Percentiles rank a stretch among this genome's conserved stretches.
These are phyloP conservation scores for Propithecus coquereli DNA, from an alignment of 2,113 vertebrate species.

Conservation along the genomic window DNA sequence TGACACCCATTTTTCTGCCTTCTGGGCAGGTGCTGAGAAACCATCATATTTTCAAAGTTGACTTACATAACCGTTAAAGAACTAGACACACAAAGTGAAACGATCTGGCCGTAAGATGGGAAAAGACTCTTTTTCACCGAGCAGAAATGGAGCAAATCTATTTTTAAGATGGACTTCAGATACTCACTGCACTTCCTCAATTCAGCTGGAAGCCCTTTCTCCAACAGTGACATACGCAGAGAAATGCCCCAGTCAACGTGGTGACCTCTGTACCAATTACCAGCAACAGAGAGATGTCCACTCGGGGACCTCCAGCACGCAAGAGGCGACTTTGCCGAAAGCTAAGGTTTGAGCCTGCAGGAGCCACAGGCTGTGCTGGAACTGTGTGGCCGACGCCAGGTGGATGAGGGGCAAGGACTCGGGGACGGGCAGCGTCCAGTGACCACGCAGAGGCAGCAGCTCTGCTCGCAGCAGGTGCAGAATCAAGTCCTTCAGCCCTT, in stretches of 20 bases:
- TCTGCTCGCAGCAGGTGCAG: too few species aligned
- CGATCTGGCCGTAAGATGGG: fast-evolving
- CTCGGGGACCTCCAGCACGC: background rate
- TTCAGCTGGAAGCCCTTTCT: too few species aligned
- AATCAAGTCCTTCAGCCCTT: too few species aligned
- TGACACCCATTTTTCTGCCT: background rate
- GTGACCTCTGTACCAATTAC: background rate
- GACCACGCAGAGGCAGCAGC: too few species aligned
- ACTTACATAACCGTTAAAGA: fast-evolving
- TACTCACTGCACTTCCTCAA: background rate
- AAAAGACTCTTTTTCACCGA: fast-evolving
- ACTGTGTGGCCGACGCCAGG: fast-evolving
- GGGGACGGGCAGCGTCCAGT: background rate
- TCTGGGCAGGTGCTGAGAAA: background rate
- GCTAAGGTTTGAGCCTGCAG: background rate
- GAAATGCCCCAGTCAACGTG: fast-evolving
- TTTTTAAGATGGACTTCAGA: background rate
- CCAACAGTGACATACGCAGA: background rate
- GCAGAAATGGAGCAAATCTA: background rate
- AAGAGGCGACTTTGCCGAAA: too few species aligned
- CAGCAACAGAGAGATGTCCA: background rate
- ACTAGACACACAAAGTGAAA: too few species aligned
- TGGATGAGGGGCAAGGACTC: too few species aligned
- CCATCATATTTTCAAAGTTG: background rate
- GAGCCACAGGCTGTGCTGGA: background rate